phyloP scores from a whole-genome alignment of 2,888 invertebrate species.

The Macrophya annulata region DNA sequence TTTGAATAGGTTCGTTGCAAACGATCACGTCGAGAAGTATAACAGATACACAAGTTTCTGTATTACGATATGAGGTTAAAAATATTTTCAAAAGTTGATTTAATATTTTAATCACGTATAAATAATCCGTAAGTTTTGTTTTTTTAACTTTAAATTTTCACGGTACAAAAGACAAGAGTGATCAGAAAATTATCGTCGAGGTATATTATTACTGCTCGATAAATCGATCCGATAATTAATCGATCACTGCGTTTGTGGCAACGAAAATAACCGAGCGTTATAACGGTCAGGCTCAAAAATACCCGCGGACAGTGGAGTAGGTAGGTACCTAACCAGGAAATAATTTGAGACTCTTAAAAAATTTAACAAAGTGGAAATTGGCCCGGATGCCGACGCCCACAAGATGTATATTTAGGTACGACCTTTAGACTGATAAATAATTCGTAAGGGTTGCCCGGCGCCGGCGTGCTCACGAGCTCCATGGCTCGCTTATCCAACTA shows the following conservation, averaged over 20 bases:
- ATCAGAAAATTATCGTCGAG: not conserved
- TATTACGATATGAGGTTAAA: no score
- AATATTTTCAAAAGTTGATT: not conserved
- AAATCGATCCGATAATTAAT: not conserved
- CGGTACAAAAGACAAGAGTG: not conserved
- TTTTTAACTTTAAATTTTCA: not conserved
- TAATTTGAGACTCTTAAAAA: conserved; percentile 51
- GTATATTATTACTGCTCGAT: conserved; percentile 1
- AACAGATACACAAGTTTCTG: not conserved
- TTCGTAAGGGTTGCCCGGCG: conserved; percentile 63
- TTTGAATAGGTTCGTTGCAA: not conserved
- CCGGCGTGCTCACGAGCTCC: conserved; percentile 44
- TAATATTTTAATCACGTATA: not conserved
- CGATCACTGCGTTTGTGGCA: not conserved
- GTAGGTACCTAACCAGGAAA: conserved; percentile 2
- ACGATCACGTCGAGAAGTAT: conserved; percentile 2
- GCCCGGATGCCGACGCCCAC: conserved; percentile 62
- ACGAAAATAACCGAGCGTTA: not conserved
- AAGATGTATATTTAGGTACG: conserved; percentile 75
- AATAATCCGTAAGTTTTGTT: not conserved
- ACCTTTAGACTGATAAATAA: conserved; percentile 75
- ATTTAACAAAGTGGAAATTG: conserved; percentile 71
- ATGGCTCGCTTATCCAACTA: conserved; percentile 49
- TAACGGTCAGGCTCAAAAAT: not conserved
- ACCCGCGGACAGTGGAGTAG: not conserved